A percentile compares a stretch with the other conserved stretches of the same genome.
Conservation (phyloP, 2,113 vertebrate genomes). For the Ailurus styani region DNA sequence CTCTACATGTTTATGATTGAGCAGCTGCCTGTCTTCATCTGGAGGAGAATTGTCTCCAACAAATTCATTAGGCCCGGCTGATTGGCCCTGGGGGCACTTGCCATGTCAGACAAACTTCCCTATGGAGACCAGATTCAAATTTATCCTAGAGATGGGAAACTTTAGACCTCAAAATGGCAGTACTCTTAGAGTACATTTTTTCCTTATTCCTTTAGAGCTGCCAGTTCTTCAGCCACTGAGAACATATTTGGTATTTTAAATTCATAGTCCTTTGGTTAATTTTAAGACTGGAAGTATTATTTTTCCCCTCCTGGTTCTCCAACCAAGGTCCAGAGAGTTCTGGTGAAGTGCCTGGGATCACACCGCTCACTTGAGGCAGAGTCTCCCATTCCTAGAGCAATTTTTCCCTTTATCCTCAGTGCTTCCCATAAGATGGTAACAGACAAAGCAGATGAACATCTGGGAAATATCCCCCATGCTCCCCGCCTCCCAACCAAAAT, state of each 20-base stretch:
- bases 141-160: not conserved
- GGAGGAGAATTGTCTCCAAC: not conserved
- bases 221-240: not conserved
- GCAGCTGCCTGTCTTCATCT: not conserved
- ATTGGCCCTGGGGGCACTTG: not conserved
- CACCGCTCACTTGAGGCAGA: not conserved
- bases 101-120: not conserved
- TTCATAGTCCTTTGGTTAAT: not conserved
- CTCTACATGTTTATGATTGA: not conserved
- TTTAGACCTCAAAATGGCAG: not conserved
- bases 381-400: not conserved
- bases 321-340: not conserved
- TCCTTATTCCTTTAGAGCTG: not conserved
- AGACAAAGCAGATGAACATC: not conserved
- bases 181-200: not conserved
- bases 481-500: not conserved
- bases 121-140: slow-evolving; percentile 32
- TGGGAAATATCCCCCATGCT: not conserved
- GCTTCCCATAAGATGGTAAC: not conserved
- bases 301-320: not conserved
- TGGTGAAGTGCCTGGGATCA: not conserved
- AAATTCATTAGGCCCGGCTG: slow-evolving; percentile 27
- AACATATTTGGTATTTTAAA: not conserved
- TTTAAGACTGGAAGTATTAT: not conserved
- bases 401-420: not conserved